Conservation (phyloP, 35 echinoderm and acorn worm species). For the Ophiothrix spiculata region DNA sequence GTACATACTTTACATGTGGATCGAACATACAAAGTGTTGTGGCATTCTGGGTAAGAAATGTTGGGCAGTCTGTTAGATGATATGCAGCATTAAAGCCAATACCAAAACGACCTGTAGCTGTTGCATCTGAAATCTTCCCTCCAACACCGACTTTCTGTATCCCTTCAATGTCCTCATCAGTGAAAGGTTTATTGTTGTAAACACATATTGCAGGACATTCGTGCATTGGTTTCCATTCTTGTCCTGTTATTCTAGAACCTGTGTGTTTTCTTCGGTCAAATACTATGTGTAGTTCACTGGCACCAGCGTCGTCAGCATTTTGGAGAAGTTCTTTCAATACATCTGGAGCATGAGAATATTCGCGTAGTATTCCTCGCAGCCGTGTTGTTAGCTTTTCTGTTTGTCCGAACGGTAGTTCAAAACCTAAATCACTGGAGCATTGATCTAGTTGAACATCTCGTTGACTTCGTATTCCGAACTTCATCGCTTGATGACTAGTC, state of each 20-base stretch:
- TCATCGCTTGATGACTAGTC: not conserved
- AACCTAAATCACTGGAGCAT: not conserved
- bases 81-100: conserved; percentile 66
- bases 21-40: conserved; percentile 53
- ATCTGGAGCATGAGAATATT: conserved; percentile 16
- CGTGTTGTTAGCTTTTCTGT: conserved; percentile 47
- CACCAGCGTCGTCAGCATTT: conserved; percentile 69
- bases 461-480: not conserved
- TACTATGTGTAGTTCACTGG: conserved; percentile 62
- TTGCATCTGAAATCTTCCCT: conserved; percentile 33
- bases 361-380: conserved; percentile 29
- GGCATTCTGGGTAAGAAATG: conserved; percentile 38
- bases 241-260: conserved; percentile 10
- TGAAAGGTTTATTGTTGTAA: conserved; percentile 65
- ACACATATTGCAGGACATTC: conserved; percentile 55
- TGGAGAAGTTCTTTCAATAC: conserved; percentile 71
- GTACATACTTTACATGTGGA: conserved; percentile 41
- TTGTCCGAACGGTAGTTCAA: conserved; percentile 53
- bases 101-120: conserved; percentile 55
- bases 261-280: conserved; percentile 51
- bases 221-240: conserved; percentile 42
- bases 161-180: conserved; percentile 59
- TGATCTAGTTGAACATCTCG: not conserved
- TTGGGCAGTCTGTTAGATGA: conserved; percentile 69
- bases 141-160: conserved; percentile 70